These are phyloP conservation scores for Cantharis lateralis DNA, from an alignment of 2,888 invertebrate genomes.

Conservation along the genomic window DNA sequence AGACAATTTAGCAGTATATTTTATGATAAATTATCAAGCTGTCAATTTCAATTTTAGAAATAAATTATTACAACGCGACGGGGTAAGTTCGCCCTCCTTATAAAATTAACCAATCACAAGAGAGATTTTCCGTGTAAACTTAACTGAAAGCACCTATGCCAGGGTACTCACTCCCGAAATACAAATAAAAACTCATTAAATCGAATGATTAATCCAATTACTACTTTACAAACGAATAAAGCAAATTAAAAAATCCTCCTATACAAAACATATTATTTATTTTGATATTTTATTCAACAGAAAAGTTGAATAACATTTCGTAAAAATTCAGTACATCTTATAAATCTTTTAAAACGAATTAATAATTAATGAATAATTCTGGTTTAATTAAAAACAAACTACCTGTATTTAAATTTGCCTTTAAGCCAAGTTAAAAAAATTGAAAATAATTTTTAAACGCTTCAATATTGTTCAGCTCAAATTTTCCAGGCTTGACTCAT, in stretches of 20 bases:
- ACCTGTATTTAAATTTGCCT: not conserved
- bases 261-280: not conserved
- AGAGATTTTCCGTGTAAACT: no score
- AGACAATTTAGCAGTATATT: no score
- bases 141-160: no score
- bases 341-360: not conserved
- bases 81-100: no score
- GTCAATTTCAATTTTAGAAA: no score
- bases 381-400: not conserved
- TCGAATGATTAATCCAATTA: not conserved
- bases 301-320: not conserved
- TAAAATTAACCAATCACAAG: no score
- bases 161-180: not conserved
- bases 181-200: not conserved
- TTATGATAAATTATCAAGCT: no score
- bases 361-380: not conserved
- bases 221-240: not conserved
- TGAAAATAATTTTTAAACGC: no score
- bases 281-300: not conserved
- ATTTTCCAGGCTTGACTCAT: not conserved
- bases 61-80: no score
- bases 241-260: not conserved
- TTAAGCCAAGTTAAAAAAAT: not conserved
- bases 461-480: not conserved
- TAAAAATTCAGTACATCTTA: not conserved